Base-by-base conservation (phyloP, 2,888 invertebrate species). In the Dexiosoma caninum region DNA sequence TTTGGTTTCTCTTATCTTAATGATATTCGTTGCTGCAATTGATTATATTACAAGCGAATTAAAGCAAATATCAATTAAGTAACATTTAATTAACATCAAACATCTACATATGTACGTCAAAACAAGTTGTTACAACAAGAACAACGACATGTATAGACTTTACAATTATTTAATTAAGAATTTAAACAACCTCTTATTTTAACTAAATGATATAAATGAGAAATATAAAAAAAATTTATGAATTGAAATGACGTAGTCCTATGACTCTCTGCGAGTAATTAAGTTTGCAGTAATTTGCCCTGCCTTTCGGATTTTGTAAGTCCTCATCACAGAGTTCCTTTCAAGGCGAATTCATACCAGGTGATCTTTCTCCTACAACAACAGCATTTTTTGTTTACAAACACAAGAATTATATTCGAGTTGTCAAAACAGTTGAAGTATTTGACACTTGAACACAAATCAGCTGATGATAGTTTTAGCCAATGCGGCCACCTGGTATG, bases 81-180 rank as follows among this genome's bases (percentile, higher is more conserved):
- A 81, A 44, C 72, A 81, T 82, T 83, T 83, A 81, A 83, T 82
- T 81, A 75, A 76, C 53, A 14, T 46, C 51, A 32, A 72, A 53
- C 12, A 21, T 14, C 6, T 35, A 46, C 55, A 53, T 8, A 21
- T 14, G 3, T 35, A 46, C 55, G 60, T 37, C 46, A 30, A 14
- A 35, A 12, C 40, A 30, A 30, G 7, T 44, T 27, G 37, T 44
- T 67, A 40, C 21, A 59, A 53, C 59, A 37, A 49, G 57, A 74
- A 64, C 44, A 49, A 72, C 60, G 42, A 74, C 78, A 78, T 82
- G 78, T 66, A 62, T 62, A 70, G 71, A 76, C 76, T 81, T n/a
- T 49, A 8, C 44, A 72, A 78, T 69, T 70, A n/a, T n/a, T n/a
- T n/a, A 59, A 59, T 78, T 78, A 51, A 35, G 27, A 53, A 57